A percentile compares a stretch with the other conserved stretches of the same genome.
phyloP scores from a whole-genome alignment of 2,888 invertebrate genomes.

The Caenorhabditis sp. region DNA sequence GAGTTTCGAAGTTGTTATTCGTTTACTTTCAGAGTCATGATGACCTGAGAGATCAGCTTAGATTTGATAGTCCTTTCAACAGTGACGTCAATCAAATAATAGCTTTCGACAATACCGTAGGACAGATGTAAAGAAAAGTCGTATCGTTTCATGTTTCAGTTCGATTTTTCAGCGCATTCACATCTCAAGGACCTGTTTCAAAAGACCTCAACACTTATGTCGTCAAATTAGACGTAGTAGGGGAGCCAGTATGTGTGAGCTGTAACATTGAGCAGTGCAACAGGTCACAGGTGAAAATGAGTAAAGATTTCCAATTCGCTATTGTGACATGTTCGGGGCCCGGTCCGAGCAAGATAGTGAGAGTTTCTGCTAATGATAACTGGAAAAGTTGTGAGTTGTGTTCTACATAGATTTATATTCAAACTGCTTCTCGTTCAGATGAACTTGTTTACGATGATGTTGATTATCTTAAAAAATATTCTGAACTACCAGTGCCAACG shows the following conservation, averaged over 20 bases:
- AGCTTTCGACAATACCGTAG: neutral
- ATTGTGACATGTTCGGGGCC: no score
- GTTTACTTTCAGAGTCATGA: slow-evolving; percentile 14
- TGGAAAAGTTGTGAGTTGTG: slow-evolving; percentile 13
- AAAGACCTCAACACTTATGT: neutral
- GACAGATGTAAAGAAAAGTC: neutral
- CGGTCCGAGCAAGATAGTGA: neutral
- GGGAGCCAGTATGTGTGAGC: slow-evolving; percentile 7
- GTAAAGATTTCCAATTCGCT: no score
- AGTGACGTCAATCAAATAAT: slow-evolving; percentile 28
- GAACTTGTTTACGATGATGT: neutral
- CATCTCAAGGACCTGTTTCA: slow-evolving; percentile 86
- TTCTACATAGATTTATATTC: no score
- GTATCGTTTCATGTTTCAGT: neutral
- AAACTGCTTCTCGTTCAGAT: no score
- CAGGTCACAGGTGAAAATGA: neutral
- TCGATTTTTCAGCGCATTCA: slow-evolving; percentile 80
- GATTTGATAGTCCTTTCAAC: no score
- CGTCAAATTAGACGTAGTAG: neutral
- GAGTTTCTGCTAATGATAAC: neutral
- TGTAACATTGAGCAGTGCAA: slow-evolving; percentile 20
- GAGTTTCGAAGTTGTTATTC: no score
- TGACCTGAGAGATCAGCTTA: no score
- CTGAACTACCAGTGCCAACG: slow-evolving; percentile 17
- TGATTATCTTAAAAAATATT: slow-evolving; percentile 14